Evolutionary conservation across 37 sponge, comb jelly and placozoan genomes (phyloP).

Genomic region (Amphimedon queenslandica): DNA sequence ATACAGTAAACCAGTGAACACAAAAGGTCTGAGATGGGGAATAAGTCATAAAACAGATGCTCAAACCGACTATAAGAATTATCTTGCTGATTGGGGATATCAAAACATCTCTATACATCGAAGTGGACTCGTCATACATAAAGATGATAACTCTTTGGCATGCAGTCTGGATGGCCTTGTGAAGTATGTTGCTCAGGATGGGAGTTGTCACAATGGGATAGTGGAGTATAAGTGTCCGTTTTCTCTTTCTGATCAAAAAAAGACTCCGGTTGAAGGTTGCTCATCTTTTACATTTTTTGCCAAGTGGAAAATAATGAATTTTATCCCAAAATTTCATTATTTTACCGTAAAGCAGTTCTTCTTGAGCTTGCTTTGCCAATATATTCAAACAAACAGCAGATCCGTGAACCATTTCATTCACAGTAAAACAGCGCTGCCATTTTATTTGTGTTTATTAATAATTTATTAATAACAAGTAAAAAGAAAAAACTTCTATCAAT

Average conservation of each 20-base stretch:
- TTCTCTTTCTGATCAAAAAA: not conserved
- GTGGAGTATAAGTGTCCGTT: constrained; percentile 25
- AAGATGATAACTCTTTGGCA: constrained; percentile 10
- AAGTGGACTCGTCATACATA: too few species aligned
- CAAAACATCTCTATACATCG: too few species aligned
- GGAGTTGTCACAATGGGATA: too few species aligned
- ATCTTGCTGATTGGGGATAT: not conserved
- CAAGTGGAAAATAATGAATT: not conserved
- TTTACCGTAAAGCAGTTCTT: constrained; percentile 11
- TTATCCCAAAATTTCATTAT: too few species aligned
- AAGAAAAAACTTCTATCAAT: too few species aligned
- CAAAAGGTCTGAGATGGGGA: too few species aligned
- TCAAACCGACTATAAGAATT: constrained; percentile 3
- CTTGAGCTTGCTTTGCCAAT: constrained; percentile 7
- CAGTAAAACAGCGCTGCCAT: too few species aligned
- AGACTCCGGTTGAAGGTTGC: not conserved
- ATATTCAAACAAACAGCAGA: too few species aligned
- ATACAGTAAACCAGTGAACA: not conserved
- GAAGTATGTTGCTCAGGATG: too few species aligned
- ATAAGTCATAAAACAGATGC: constrained; percentile 12
- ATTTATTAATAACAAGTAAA: too few species aligned
- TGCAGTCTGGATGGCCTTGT: constrained; percentile 13
- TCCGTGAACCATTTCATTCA: not conserved
- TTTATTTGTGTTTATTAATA: too few species aligned
- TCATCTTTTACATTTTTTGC: not conserved